These are phyloP conservation scores for Chymomyza amoena DNA, from an alignment of 2,888 invertebrate genomes.

Conservation along the genomic window DNA sequence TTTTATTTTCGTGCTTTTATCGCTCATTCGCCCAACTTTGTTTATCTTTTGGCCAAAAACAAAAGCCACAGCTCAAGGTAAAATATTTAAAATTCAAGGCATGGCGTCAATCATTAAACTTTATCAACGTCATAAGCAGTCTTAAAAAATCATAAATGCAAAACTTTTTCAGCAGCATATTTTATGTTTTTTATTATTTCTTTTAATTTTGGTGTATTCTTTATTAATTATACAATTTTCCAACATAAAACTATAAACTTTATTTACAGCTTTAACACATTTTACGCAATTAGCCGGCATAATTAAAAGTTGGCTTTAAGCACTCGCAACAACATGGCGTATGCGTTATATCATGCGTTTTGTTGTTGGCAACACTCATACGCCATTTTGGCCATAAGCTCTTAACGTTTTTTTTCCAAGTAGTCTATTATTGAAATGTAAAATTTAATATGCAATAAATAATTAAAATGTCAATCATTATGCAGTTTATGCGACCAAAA, in stretches of 20 bases:
- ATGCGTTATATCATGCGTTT: not conserved
- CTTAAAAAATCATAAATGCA: conserved; percentile 28
- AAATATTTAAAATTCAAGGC: conserved; percentile 63
- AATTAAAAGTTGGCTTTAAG: not conserved
- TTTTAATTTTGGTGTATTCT: not conserved
- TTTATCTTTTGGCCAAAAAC: not conserved
- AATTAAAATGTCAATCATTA: not conserved
- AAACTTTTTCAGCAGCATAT: not conserved
- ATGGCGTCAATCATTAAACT: conserved; percentile 47
- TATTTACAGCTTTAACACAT: not conserved
- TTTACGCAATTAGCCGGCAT: not conserved
- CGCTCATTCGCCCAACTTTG: not conserved
- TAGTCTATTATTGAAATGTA: not conserved
- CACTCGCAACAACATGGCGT: not conserved
- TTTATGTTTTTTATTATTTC: not conserved
- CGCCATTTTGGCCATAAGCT: not conserved
- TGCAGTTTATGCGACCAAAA: not conserved
- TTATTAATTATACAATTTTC: too few species aligned
- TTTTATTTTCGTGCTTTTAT: not conserved
- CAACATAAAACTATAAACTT: not conserved
- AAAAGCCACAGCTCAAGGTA: conserved; percentile 45
- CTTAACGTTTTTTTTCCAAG: not conserved
- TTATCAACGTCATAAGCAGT: conserved; percentile 60
- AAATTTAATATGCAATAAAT: not conserved
- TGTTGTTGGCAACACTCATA: not conserved